These are phyloP conservation scores for Vidua chalybeata DNA, from an alignment of 2,113 vertebrate genomes.

Conservation along the genomic window DNA sequence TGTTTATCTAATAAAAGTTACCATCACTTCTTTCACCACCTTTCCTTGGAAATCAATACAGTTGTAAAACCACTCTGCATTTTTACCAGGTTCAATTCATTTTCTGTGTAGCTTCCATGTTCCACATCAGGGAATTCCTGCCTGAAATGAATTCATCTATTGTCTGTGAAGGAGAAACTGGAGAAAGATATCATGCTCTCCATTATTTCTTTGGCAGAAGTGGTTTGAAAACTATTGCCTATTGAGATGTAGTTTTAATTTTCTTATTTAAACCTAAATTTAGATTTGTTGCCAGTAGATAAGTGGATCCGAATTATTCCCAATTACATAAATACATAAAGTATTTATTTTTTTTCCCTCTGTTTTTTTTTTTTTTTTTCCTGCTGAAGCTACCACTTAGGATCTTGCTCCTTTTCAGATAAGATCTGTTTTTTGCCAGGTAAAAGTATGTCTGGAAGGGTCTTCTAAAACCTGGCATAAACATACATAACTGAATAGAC, in stretches of 20 bases:
- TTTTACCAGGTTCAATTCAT: not conserved
- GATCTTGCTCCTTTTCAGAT: not conserved
- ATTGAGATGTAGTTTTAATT: not conserved
- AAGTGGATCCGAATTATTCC: not conserved
- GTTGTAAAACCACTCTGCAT: not conserved
- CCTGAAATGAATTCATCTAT: not conserved
- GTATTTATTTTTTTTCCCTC: not conserved
- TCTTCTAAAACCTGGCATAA: not conserved
- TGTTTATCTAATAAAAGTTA: not conserved
- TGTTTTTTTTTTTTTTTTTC: not conserved
- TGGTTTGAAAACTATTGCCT: not conserved
- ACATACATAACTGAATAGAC: not conserved
- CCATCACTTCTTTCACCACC: not conserved
- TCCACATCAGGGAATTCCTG: not conserved
- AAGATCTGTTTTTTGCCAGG: not conserved
- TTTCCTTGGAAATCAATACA: slow-evolving; percentile 2
- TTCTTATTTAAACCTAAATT: not conserved
- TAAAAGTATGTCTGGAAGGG: not conserved
- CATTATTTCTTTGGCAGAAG: not conserved
- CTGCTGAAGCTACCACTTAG: not conserved
- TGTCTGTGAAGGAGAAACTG: not conserved
- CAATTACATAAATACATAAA: not conserved
- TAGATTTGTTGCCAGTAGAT: not conserved
- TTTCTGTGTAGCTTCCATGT: not conserved
- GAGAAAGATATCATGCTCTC: not conserved